Base-by-base conservation (phyloP, 2,113 vertebrate species). In the Tretioscincus oriximinensis region DNA sequence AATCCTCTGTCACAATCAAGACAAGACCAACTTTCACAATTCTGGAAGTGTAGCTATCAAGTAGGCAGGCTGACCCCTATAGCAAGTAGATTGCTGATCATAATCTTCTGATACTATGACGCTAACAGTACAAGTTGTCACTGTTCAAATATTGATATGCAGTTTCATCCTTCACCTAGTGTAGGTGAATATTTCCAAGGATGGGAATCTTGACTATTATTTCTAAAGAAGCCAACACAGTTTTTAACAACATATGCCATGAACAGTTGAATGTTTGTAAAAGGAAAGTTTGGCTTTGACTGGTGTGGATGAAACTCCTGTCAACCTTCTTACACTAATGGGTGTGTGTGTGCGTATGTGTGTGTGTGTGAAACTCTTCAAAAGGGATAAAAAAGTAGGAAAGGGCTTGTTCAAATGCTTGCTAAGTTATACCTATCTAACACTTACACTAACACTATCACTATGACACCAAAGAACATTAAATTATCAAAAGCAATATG, bases 321-420 rank as follows among this genome's bases (percentile, higher is more conserved):
- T 90, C 84, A 86, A 87, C 88, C 85, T 90, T 91, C 89, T 81
- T 83, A 86, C 18, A 76, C 86, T 86, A 82, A 86, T 90, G 92
- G 92, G 83, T 75, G 45, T 67, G 87, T 83, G 61, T 5, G 35
- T 80, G 79, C 78, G 41, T 77, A 22, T 70, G 91, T 84, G 69
- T 3, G 29, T 79, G 84, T 77, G 47, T 78, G 41, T 75, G 18
- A 11, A 7, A 2, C 49, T 88, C 80, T 94, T 91, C 87, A 90
- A 98, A 97, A 95, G 94, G 95, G 96, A 95, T 97, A 97, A 95
- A 97, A 98, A 99, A 96, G 97, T 98, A 98, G 95, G 96, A 98
- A 99, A 98, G 92, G 92, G 93, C 96, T 95, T 95, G 90, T 96
- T 97, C 95, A 97, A 97, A 97, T 91, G 94, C 90, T 95, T 77